These are phyloP conservation scores for Allophyes oxyacanthae DNA, from an alignment of 2,888 invertebrate species.

Conservation along the genomic window DNA sequence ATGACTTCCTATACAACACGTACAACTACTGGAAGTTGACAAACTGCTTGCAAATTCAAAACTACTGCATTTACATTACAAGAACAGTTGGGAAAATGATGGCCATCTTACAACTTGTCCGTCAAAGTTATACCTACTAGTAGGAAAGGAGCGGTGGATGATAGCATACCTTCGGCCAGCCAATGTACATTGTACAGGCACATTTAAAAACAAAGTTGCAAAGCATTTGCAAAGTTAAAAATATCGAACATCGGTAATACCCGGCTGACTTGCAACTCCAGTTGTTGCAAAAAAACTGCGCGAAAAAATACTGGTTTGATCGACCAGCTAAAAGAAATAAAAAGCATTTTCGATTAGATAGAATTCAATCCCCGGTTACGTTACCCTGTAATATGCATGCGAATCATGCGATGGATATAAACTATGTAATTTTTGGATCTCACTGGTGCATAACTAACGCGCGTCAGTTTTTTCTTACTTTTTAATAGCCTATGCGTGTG, in stretches of 20 bases:
- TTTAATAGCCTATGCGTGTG: slow-evolving; percentile 39
- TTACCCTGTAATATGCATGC: slow-evolving; percentile 39
- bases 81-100: neutral
- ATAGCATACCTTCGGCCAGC: slow-evolving; percentile 15
- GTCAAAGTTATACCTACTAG: too few species aligned
- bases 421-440: slow-evolving; percentile 44
- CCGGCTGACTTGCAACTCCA: slow-evolving; percentile 36
- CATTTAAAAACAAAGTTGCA: slow-evolving; percentile 37
- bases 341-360: slow-evolving; percentile 35
- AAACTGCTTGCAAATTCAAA: slow-evolving; percentile 9
- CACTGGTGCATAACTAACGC: slow-evolving; percentile 52
- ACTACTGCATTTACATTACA: slow-evolving; percentile 3
- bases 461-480: slow-evolving; percentile 35
- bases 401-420: slow-evolving; percentile 41
- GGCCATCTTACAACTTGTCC: neutral
- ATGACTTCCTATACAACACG: too few species aligned
- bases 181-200: slow-evolving; percentile 13
- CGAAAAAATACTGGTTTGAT: slow-evolving; percentile 36
- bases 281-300: slow-evolving; percentile 28
- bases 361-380: slow-evolving; percentile 37
- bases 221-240: slow-evolving; percentile 29
- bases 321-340: slow-evolving; percentile 23
- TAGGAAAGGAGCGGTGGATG: slow-evolving; percentile 9
- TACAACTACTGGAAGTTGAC: slow-evolving; percentile 3
- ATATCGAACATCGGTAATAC: slow-evolving; percentile 39